phyloP scores from a whole-genome alignment of 1,140 invertebrate genomes.

The Drosophila tsacasi region DNA sequence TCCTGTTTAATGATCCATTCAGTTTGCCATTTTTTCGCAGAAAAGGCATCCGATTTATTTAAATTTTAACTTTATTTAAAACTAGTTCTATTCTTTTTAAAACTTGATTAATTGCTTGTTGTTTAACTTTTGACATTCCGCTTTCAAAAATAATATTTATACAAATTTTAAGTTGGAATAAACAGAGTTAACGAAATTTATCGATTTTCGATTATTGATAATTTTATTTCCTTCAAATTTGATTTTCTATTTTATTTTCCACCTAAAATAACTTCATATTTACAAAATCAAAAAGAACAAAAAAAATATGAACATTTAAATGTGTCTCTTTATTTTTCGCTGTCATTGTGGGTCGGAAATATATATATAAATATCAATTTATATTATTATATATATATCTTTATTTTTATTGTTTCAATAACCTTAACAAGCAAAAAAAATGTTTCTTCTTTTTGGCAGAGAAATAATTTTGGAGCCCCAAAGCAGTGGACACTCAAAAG shows the following conservation, averaged over 20 bases:
- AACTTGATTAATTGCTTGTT: too few relatives aligned
- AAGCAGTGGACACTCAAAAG: background rate
- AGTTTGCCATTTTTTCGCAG: background rate
- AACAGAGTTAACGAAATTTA: background rate
- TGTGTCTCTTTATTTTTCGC: conserved; percentile 5
- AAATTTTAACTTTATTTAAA: too few relatives aligned
- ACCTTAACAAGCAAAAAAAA: background rate
- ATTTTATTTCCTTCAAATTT: background rate
- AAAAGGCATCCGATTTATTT: background rate
- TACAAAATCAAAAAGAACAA: background rate
- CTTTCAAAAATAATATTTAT: too few relatives aligned
- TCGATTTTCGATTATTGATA: background rate
- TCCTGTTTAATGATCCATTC: too few relatives aligned
- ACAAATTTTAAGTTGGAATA: background rate
- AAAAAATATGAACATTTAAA: conserved; percentile 2
- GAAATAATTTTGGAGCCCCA: background rate
- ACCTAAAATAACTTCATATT: too few relatives aligned
- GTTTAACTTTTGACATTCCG: too few relatives aligned
- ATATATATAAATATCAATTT: background rate
- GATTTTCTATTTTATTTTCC: background rate
- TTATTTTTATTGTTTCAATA: conserved; percentile 7
- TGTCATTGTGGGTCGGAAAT: background rate
- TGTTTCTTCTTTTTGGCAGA: background rate
- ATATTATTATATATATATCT: background rate
- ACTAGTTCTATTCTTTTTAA: too few relatives aligned